Evolutionary conservation across 2,797 vertebrate species (phyloP).

Genomic region (Falco peregrinus): DNA sequence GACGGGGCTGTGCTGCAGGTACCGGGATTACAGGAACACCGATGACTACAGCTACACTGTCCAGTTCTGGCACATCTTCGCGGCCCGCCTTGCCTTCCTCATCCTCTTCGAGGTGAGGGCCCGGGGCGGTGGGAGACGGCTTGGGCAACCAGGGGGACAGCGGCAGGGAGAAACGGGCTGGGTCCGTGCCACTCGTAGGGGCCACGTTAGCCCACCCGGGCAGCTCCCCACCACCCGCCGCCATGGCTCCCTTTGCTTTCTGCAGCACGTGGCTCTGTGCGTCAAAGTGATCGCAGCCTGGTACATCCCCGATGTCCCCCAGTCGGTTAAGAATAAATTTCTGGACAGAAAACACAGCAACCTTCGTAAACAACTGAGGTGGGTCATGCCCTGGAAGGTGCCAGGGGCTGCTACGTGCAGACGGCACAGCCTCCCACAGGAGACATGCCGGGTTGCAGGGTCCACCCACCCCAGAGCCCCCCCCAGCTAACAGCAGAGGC

Average conservation of each 20-base stretch:
- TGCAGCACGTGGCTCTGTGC: slow-evolving; percentile 89
- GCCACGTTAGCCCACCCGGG: fast-evolving
- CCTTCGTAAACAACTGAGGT: slow-evolving; percentile 79
- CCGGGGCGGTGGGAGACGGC: not conserved
- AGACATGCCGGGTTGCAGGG: not conserved
- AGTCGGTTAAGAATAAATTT: slow-evolving; percentile 84
- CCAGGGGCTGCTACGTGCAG: not conserved
- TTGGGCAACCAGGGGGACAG: fast-evolving
- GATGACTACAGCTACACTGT: slow-evolving; percentile 81
- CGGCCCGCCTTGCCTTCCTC: slow-evolving; percentile 89
- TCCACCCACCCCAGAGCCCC: not conserved
- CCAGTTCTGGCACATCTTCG: slow-evolving; percentile 93
- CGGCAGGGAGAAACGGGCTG: not conserved
- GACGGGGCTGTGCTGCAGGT: slow-evolving; percentile 68
- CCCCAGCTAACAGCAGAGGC: too few relatives aligned
- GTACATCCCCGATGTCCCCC: slow-evolving; percentile 88
- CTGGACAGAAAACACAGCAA: slow-evolving; percentile 77
- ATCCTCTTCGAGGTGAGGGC: slow-evolving; percentile 90
- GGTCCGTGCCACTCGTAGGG: fast-evolving
- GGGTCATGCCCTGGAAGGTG: not conserved
- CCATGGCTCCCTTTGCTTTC: not conserved
- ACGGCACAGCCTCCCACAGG: not conserved
- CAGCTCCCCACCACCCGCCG: not conserved
- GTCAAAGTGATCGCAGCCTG: slow-evolving; percentile 90
- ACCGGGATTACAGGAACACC: slow-evolving; percentile 87